A percentile compares a stretch with the other conserved stretches of the same genome.
These are phyloP conservation scores for Sebastes iracundus DNA, from an alignment of 2,797 vertebrate genomes.

Conservation along the genomic window DNA sequence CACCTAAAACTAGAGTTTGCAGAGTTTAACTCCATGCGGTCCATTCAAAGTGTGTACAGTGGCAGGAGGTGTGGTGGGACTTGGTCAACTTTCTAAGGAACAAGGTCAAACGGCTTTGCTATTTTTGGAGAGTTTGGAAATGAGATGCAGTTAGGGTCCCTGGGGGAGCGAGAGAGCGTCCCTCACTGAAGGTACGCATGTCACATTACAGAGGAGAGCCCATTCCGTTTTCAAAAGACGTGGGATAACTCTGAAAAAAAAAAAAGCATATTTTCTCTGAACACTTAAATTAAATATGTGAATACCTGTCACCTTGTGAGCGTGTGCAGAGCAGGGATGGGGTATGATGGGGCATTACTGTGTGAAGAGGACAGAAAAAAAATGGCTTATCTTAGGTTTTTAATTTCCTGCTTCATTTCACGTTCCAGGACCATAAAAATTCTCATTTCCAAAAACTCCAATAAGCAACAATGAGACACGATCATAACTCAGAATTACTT, in stretches of 20 bases:
- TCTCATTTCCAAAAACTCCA: conserved; percentile 73
- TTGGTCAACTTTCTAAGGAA: conserved; percentile 48
- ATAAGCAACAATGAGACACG: conserved; percentile 70
- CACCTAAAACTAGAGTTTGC: conserved; percentile 22
- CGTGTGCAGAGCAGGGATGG: conserved; percentile 14
- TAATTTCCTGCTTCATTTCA: conserved; percentile 86
- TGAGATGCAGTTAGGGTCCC: not conserved
- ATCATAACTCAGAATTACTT: conserved; percentile 71
- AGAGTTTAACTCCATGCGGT: not conserved
- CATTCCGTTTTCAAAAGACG: conserved; percentile 17
- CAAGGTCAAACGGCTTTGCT: conserved; percentile 66
- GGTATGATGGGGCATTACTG: conserved; percentile 44
- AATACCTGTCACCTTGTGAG: conserved; percentile 46
- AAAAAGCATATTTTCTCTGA: conserved; percentile 10
- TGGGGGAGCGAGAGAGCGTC: not conserved
- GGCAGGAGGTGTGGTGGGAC: not conserved
- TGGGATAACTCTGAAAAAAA: not conserved
- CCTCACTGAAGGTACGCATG: conserved; percentile 16
- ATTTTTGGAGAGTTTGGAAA: conserved; percentile 66
- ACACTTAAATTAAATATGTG: conserved; percentile 54
- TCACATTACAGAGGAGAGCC: conserved; percentile 22
- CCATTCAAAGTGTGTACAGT: not conserved
- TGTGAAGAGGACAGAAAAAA: conserved; percentile 43
- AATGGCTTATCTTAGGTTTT: conserved; percentile 76
- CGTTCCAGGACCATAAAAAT: conserved; percentile 75